Evolutionary conservation across 2,888 invertebrate species (phyloP).

Genomic region (Phymatocera aterrima): DNA sequence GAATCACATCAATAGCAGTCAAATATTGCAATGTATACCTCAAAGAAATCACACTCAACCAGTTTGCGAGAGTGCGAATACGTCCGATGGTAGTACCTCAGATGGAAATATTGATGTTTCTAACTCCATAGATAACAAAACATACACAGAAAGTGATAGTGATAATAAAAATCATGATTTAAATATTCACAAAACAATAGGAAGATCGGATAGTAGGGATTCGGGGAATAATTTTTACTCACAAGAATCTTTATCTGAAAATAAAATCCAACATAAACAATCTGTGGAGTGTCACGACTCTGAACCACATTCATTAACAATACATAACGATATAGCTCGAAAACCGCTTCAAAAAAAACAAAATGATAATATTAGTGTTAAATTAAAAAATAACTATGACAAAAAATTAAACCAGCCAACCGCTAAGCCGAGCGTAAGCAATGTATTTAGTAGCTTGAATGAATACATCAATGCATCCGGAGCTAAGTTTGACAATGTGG

Average conservation of each 20-base stretch:
- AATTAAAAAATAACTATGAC: constrained; percentile 67
- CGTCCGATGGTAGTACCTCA: neutral
- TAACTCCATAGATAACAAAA: neutral
- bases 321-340: constrained; percentile 67
- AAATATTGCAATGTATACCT: constrained; percentile 48
- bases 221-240: constrained; percentile 65
- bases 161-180: constrained; percentile 53
- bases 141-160: constrained; percentile 49
- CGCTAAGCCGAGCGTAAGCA: constrained; percentile 77
- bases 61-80: neutral
- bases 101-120: neutral
- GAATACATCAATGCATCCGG: constrained; percentile 78
- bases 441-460: constrained; percentile 81
- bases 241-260: constrained; percentile 56
- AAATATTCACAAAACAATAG: neutral
- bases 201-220: constrained; percentile 51
- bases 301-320: constrained; percentile 57
- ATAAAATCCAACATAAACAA: constrained; percentile 62
- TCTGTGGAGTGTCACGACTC: constrained; percentile 57
- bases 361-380: constrained; percentile 60
- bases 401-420: constrained; percentile 68
- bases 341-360: constrained; percentile 65
- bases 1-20: neutral
- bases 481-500: constrained; percentile 59
- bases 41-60: constrained; percentile 53